Percentiles rank a stretch among this genome's conserved stretches.
These are phyloP conservation scores for Fratercula arctica DNA, from an alignment of 2,797 vertebrate species.

Conservation along the genomic window DNA sequence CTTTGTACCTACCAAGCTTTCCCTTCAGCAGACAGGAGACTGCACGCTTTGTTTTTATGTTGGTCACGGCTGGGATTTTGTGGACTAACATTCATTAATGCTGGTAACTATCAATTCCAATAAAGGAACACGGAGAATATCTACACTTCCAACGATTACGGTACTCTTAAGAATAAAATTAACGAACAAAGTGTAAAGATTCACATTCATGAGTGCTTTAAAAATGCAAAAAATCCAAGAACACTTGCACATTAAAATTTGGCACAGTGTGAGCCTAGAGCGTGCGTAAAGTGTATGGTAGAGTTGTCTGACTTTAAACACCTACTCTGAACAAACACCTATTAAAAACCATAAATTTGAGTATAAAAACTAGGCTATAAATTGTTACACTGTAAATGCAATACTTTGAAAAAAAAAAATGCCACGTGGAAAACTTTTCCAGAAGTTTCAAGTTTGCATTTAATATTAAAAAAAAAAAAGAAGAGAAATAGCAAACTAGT, in stretches of 20 bases:
- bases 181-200: constrained; percentile 36
- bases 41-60: background rate
- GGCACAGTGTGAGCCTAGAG: constrained; percentile 71
- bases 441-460: constrained; percentile 69
- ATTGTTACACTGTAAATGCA: constrained; percentile 72
- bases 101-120: constrained; percentile 34
- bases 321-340: constrained; percentile 60
- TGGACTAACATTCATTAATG: background rate
- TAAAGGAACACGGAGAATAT: background rate
- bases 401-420: constrained; percentile 58
- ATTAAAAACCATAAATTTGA: constrained; percentile 66
- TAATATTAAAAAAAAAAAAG: background rate
- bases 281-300: background rate
- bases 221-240: constrained; percentile 6
- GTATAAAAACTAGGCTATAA: constrained; percentile 75
- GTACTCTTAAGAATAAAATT: constrained; percentile 17
- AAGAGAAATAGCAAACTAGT: constrained; percentile 38
- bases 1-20: background rate
- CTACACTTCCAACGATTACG: background rate
- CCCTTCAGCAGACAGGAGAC: background rate
- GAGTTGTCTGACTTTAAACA: constrained; percentile 33
- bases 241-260: constrained; percentile 52
- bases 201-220: constrained; percentile 65
- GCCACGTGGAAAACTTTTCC: constrained; percentile 68
- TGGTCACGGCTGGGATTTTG: constrained; percentile 13